Conservation (phyloP, 2,797 vertebrate species). For the Diplodus puntazzo region DNA sequence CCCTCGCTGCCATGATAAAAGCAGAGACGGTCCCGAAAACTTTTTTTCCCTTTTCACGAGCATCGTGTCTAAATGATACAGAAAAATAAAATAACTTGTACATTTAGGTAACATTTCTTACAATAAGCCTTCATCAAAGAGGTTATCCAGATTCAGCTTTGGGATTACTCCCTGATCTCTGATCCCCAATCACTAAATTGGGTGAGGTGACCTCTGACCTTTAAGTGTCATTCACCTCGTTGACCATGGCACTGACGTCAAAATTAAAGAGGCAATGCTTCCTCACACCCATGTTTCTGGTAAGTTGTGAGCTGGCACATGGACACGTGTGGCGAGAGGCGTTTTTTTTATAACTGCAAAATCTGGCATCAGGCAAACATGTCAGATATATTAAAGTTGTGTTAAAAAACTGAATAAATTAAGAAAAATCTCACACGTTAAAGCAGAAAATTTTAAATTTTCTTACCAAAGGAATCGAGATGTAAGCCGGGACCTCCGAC, state of each 20-base stretch:
- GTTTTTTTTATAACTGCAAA: constrained; percentile 4
- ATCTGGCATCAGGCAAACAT: constrained; percentile 1
- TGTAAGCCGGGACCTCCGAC: constrained; percentile 18
- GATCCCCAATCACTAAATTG: constrained; percentile 59
- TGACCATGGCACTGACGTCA: constrained; percentile 50
- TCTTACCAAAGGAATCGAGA: constrained; percentile 70
- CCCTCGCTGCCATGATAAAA: neutral
- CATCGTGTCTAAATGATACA: neutral
- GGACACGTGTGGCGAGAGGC: neutral
- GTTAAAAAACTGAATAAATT: neutral
- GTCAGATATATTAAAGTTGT: constrained; percentile 1
- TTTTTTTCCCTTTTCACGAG: neutral
- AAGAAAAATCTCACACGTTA: neutral
- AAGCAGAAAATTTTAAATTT: constrained; percentile 33
- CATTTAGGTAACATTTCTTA: neutral
- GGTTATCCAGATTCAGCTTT: constrained; percentile 40
- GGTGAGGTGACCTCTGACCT: constrained; percentile 78
- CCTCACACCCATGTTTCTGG: constrained; percentile 13
- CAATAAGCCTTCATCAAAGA: constrained; percentile 2
- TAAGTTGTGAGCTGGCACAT: constrained; percentile 9
- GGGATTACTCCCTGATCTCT: constrained; percentile 40
- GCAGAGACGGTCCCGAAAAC: neutral
- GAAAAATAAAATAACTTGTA: neutral
- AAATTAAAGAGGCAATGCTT: constrained; percentile 41
- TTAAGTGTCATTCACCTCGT: constrained; percentile 60